Evolutionary conservation across 2,113 vertebrate species (phyloP).

Genomic region (Oreocharis arfaki): DNA sequence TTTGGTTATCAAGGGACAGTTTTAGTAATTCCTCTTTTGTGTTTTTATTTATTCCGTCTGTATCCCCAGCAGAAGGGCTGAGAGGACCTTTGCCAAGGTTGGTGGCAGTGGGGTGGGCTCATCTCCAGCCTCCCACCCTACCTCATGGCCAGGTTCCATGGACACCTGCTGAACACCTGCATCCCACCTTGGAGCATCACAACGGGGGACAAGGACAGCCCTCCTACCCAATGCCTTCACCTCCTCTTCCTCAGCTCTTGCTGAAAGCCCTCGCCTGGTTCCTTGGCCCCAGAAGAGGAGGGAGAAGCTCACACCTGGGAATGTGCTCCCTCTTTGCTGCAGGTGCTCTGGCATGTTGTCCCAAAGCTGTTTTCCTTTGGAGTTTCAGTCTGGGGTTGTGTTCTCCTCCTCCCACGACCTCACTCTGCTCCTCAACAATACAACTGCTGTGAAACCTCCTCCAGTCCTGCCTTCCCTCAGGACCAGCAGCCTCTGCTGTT

Average conservation of each 20-base stretch:
- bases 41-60: slow-evolving; percentile 72
- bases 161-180: neutral
- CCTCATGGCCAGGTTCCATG: accelerated
- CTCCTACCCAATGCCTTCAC: neutral
- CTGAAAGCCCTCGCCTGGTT: neutral
- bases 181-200: neutral
- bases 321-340: neutral
- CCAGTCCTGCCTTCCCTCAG: accelerated
- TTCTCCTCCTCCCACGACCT: neutral
- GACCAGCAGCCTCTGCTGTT: neutral
- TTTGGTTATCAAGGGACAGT: slow-evolving; percentile 75
- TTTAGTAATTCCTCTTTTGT: slow-evolving; percentile 69
- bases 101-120: neutral
- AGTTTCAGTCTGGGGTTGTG: neutral
- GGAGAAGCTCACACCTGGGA: neutral
- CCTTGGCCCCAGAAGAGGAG: neutral
- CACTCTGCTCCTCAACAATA: neutral
- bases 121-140: neutral
- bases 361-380: neutral
- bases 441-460: accelerated
- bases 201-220: neutral
- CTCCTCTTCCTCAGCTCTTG: neutral
- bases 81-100: neutral
- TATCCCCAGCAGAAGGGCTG: neutral
- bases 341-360: neutral